A percentile compares a stretch with the other conserved stretches of the same genome.
These are phyloP conservation scores for Sylvietta virens DNA, from an alignment of 2,113 vertebrate species.

Conservation along the genomic window DNA sequence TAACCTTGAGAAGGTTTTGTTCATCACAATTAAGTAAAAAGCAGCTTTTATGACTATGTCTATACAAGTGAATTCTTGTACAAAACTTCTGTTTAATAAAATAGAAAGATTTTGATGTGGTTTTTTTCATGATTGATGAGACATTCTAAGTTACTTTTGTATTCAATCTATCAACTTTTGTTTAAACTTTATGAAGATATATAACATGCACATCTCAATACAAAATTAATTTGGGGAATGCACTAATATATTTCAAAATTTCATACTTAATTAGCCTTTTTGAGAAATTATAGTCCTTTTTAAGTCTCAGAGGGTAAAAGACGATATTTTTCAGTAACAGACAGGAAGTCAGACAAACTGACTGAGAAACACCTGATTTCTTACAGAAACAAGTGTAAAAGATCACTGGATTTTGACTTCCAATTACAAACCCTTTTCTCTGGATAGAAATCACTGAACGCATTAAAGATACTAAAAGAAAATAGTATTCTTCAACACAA, in stretches of 20 bases:
- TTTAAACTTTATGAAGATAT: conserved; percentile 34
- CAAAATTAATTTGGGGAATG: conserved; percentile 14
- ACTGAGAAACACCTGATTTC: neutral
- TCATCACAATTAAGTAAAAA: neutral
- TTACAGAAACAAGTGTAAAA: neutral
- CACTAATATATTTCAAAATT: neutral
- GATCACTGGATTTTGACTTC: neutral
- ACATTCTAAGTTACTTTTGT: conserved; percentile 11
- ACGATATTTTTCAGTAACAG: neutral
- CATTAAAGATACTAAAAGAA: neutral
- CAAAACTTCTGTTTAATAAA: neutral
- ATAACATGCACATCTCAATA: neutral
- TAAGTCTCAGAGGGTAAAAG: neutral
- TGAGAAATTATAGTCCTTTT: neutral
- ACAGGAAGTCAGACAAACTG: neutral
- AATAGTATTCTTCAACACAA: neutral
- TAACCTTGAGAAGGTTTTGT: neutral
- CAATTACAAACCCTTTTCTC: neutral
- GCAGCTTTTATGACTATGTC: neutral
- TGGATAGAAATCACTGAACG: neutral
- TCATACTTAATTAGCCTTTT: neutral
- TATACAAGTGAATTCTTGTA: neutral
- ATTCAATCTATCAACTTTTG: conserved; percentile 31
- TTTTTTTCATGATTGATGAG: conserved; percentile 10
- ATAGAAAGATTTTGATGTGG: neutral